Conservation (phyloP, 2,888 invertebrate genomes). For the Idaea aversata region DNA sequence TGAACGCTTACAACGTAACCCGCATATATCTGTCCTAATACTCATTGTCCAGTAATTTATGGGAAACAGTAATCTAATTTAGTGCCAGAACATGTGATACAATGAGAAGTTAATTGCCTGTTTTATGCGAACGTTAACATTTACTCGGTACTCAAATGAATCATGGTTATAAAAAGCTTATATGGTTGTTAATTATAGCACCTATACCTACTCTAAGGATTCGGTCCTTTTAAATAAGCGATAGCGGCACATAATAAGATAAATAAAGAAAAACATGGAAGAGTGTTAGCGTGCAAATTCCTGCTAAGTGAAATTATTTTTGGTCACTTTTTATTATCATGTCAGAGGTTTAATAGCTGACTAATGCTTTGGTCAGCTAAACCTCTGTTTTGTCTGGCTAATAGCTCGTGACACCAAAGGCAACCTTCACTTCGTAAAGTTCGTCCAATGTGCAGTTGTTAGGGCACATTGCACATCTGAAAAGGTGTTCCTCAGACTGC, state of each 20-base stretch:
- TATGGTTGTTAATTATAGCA: background rate
- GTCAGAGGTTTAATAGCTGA: no score
- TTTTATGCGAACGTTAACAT: conserved; percentile 1
- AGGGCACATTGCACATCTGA: no score
- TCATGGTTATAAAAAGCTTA: background rate
- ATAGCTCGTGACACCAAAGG: no score
- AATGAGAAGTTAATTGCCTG: background rate
- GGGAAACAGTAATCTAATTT: conserved; percentile 1
- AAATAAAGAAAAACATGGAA: background rate
- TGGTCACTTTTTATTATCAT: no score
- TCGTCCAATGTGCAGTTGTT: no score
- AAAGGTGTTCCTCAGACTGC: no score
- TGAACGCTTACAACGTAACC: background rate
- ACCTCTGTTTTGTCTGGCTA: no score
- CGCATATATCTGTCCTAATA: background rate
- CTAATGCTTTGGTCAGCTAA: no score
- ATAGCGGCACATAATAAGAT: background rate
- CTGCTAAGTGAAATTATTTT: no score
- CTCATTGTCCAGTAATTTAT: conserved; percentile 1
- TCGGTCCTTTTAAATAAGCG: background rate
- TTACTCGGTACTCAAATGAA: background rate
- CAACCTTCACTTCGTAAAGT: no score
- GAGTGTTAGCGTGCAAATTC: no score
- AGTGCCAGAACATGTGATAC: background rate
- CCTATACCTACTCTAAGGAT: background rate